Percentiles rank a stretch among this genome's conserved stretches.
These are phyloP conservation scores for Aplocera efformata DNA, from an alignment of 2,888 invertebrate species.

Conservation along the genomic window DNA sequence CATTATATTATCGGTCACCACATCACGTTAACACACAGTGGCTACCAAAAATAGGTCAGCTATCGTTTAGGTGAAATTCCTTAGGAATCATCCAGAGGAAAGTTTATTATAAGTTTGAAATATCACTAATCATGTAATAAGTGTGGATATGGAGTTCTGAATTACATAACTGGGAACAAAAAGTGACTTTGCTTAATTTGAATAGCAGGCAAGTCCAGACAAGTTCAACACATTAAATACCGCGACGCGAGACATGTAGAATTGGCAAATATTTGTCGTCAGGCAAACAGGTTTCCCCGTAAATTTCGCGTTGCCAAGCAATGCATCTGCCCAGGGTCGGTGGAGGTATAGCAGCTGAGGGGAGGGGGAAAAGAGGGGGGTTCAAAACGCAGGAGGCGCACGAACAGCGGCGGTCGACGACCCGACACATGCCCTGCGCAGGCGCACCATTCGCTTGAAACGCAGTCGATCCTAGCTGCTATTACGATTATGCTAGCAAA, in stretches of 20 bases:
- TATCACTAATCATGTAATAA: no score
- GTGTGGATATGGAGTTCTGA: neutral
- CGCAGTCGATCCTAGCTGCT: conserved; percentile 59
- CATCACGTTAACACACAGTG: conserved; percentile 47
- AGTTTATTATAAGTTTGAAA: no score
- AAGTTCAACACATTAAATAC: conserved; percentile 16
- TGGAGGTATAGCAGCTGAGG: conserved; percentile 58
- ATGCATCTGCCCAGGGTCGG: conserved; percentile 72
- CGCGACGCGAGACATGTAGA: conserved; percentile 19
- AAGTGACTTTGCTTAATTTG: conserved; percentile 1
- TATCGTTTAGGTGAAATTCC: conserved; percentile 24
- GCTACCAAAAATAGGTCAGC: conserved; percentile 33
- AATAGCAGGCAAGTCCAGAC: conserved; percentile 3
- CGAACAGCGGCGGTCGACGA: conserved; percentile 76
- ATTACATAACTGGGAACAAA: neutral
- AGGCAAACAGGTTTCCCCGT: conserved; percentile 72
- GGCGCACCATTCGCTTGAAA: conserved; percentile 67
- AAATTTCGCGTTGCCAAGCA: conserved; percentile 76
- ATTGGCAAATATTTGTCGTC: conserved; percentile 53
- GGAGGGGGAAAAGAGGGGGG: conserved; percentile 52
- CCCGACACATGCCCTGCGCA: conserved; percentile 73
- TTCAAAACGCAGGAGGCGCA: conserved; percentile 74
- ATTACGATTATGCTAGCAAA: conserved; percentile 60
- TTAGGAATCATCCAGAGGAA: neutral
- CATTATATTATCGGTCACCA: conserved; percentile 51